Evolutionary conservation across 2,888 invertebrate genomes (phyloP).

Genomic region (Aricia artaxerxes): DNA sequence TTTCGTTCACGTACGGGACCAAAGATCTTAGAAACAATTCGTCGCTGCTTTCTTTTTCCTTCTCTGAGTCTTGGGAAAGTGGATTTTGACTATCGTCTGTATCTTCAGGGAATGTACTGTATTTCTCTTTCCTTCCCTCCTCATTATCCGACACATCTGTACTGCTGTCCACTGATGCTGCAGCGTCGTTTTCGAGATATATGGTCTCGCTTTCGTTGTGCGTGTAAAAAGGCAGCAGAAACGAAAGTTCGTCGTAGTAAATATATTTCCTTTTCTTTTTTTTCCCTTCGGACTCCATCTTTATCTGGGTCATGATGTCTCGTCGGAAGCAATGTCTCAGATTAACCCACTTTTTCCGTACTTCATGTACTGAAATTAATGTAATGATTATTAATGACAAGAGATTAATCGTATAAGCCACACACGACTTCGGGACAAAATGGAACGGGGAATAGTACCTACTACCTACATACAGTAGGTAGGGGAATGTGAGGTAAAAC

Average conservation of each 20-base stretch:
- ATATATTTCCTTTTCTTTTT: background rate
- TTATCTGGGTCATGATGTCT: background rate
- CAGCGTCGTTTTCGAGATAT: background rate
- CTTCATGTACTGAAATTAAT: background rate
- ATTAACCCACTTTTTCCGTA: background rate
- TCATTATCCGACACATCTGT: background rate
- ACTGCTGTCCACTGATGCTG: background rate
- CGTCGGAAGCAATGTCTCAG: conserved; percentile 9
- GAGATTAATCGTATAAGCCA: too few relatives aligned
- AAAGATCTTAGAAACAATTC: background rate
- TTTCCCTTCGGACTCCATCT: background rate
- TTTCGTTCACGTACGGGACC: background rate
- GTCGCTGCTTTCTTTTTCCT: background rate
- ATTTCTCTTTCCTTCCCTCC: background rate
- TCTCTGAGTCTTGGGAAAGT: background rate
- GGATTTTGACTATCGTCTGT: background rate
- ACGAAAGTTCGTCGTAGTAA: background rate
- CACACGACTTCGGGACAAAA: too few relatives aligned
- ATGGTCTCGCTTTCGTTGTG: background rate
- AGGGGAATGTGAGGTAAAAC: too few relatives aligned
- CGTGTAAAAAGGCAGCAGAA: background rate
- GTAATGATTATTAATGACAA: background rate
- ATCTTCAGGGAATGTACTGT: background rate
- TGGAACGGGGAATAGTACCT: too few relatives aligned
- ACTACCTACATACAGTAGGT: too few relatives aligned